Base-by-base conservation (phyloP, 2,797 vertebrate species). In the Rhabdomys pumilio region DNA sequence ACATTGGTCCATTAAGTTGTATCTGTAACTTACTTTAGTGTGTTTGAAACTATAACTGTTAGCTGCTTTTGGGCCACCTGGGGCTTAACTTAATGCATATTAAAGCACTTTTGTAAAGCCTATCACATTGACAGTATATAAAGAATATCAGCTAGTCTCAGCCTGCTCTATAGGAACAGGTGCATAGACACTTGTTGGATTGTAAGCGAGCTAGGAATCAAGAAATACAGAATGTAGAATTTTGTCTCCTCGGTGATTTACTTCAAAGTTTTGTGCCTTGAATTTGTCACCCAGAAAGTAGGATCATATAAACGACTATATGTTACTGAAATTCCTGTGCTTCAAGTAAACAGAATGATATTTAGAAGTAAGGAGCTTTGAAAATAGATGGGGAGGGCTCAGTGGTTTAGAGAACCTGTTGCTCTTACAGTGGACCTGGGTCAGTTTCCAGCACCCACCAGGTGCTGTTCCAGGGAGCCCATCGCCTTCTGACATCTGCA, bases 241-340 rank as follows among this genome's bases (percentile, higher is more conserved):
- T 93, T 75, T 90, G 44, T 82, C 34, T 29, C 10, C 75, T 87
- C 22, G 29, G 20, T 90, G 77, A 81, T 67, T 91, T 59, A 76
- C 86, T 80, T 94, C 3, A 55, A 79, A 57, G 26, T 91, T 95
- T 95, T 80, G 72, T 31, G n/a, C 17, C n/a, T 94, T 86, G 77
- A 82, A n/a, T 91, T 93, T 93, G 75, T 92, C 53, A 31, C 34
- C 59, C 17, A 73, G 34, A 38, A 85, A 87, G 72, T 38, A 26
- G 31, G 22, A 44, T 44, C 14, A 13, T 10, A 6, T 90, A 34
- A 84, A 69, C 55, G 69, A 19, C 8, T 65, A 31, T 59, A 31
- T n/a, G 38, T 34, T 83, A 15, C 75, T 73, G 57, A 86, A 90
- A 89, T 90, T 72, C 63, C 69, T 53, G 72, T 67, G 17, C 57